Percentiles rank a stretch among this genome's conserved stretches.
phyloP scores from a whole-genome alignment of 2,797 vertebrate species.

The Neosalanx taihuensis region DNA sequence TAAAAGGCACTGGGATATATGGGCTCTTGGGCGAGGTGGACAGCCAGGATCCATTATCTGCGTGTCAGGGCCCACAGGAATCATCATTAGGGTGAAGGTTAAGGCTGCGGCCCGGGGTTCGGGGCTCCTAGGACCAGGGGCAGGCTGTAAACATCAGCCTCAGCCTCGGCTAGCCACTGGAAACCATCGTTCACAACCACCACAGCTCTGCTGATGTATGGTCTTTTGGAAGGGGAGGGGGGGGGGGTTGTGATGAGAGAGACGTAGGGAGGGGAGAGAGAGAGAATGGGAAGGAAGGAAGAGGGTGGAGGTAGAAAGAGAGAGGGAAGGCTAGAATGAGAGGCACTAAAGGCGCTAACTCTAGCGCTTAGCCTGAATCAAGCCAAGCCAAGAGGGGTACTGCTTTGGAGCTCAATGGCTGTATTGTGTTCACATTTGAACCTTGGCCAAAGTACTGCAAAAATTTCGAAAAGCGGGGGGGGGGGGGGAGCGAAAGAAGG shows the following conservation, averaged over 20 bases:
- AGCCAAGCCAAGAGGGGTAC: conserved; percentile 45
- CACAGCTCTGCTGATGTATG: conserved; percentile 29
- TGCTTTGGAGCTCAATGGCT: conserved; percentile 67
- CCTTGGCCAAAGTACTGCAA: conserved; percentile 64
- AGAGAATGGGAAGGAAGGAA: conserved; percentile 11
- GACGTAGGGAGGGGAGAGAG: conserved; percentile 19
- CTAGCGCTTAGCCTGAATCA: conserved; percentile 34
- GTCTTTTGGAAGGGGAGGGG: conserved; percentile 1
- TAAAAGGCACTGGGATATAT: conserved; percentile 70
- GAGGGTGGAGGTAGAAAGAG: neutral
- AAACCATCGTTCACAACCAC: conserved; percentile 19
- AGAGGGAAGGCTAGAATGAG: conserved; percentile 14
- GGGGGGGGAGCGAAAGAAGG: conserved; percentile 54
- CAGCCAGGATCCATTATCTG: conserved; percentile 62
- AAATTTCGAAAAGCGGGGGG: conserved; percentile 71
- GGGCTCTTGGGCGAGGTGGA: conserved; percentile 51
- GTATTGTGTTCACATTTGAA: conserved; percentile 77
- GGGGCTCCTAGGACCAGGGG: conserved; percentile 33
- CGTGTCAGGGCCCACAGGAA: conserved; percentile 42
- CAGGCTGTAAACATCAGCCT: conserved; percentile 39
- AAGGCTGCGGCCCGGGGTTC: conserved; percentile 38
- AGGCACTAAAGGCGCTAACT: conserved; percentile 54
- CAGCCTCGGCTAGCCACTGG: conserved; percentile 16
- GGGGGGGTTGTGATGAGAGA: neutral
- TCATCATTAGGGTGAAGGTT: conserved; percentile 49